Evolutionary conservation across 2,797 vertebrate species (phyloP).

Genomic region (Gymnocypris eckloni): DNA sequence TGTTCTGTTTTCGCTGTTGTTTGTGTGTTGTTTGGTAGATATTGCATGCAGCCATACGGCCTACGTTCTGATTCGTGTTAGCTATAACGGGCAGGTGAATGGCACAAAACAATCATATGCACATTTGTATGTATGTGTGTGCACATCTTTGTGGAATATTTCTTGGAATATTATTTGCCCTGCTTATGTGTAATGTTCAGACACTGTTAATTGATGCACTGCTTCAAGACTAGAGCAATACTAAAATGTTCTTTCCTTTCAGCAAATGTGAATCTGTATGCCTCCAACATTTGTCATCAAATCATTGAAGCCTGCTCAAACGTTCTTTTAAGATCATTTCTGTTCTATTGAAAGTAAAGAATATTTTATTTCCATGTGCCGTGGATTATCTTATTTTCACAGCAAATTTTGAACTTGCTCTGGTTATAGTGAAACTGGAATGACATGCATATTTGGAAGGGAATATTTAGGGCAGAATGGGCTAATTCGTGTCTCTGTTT

Average conservation of each 20-base stretch:
- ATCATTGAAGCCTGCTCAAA: slow-evolving; percentile 5
- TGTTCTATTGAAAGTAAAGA: slow-evolving; percentile 6
- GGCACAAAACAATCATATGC: slow-evolving; percentile 16
- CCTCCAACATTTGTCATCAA: background rate
- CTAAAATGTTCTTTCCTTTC: background rate
- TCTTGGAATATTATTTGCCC: background rate
- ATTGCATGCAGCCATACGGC: slow-evolving; percentile 31
- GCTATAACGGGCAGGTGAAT: background rate
- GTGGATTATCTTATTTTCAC: background rate
- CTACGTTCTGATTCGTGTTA: background rate
- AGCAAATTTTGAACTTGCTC: background rate
- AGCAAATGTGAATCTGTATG: slow-evolving; percentile 28
- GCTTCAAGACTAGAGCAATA: slow-evolving; percentile 38
- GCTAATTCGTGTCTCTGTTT: background rate
- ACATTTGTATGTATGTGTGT: background rate
- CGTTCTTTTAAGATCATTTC: background rate
- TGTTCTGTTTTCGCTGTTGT: slow-evolving; percentile 21
- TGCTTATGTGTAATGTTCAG: slow-evolving; percentile 26
- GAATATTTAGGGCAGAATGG: background rate
- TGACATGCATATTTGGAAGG: background rate
- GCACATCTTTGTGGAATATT: slow-evolving; percentile 6
- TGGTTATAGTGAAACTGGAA: background rate
- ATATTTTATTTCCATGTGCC: background rate
- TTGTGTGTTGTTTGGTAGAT: background rate
- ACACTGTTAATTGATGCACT: slow-evolving; percentile 13